Conservation (phyloP, 2,888 invertebrate species). For the Taphrorychus bicolor region DNA sequence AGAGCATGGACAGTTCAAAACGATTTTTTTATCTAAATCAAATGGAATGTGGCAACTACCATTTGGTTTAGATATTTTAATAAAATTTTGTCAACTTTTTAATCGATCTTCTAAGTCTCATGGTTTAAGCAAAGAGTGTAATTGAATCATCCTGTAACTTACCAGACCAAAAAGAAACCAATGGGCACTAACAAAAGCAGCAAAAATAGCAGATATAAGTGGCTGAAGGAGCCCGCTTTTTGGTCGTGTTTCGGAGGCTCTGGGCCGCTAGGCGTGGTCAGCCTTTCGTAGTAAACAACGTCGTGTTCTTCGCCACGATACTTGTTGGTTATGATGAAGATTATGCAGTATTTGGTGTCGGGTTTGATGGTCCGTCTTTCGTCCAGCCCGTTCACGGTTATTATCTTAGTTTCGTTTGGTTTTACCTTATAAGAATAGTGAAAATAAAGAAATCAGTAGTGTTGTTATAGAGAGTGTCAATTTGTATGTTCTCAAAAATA, state of each 20-base stretch:
- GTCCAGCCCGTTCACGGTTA: conserved; percentile 48
- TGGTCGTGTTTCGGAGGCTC: conserved; percentile 10
- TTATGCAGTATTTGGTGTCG: conserved; percentile 53
- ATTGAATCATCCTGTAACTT: too few relatives aligned
- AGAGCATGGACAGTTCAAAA: neutral
- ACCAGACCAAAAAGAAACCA: conserved; percentile 48
- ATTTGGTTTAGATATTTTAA: too few relatives aligned
- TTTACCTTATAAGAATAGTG: conserved; percentile 43
- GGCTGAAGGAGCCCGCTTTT: conserved; percentile 38
- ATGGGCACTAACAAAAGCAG: conserved; percentile 48
- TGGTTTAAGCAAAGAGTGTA: too few relatives aligned
- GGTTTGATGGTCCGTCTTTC: conserved; percentile 46
- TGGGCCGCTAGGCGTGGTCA: conserved; percentile 40
- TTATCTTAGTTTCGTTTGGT: conserved; percentile 44
- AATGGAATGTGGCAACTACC: too few relatives aligned
- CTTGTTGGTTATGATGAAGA: conserved; percentile 52
- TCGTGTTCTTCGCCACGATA: conserved; percentile 51
- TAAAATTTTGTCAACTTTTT: too few relatives aligned
- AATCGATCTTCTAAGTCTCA: too few relatives aligned
- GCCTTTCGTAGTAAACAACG: conserved; percentile 53
- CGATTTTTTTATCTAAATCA: neutral
- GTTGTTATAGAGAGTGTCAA: too few relatives aligned
- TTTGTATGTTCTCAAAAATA: too few relatives aligned
- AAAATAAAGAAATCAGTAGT: neutral
- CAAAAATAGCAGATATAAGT: conserved; percentile 47